Evolutionary conservation across 2,888 invertebrate genomes (phyloP).

Genomic region (Drosophila birchii): DNA sequence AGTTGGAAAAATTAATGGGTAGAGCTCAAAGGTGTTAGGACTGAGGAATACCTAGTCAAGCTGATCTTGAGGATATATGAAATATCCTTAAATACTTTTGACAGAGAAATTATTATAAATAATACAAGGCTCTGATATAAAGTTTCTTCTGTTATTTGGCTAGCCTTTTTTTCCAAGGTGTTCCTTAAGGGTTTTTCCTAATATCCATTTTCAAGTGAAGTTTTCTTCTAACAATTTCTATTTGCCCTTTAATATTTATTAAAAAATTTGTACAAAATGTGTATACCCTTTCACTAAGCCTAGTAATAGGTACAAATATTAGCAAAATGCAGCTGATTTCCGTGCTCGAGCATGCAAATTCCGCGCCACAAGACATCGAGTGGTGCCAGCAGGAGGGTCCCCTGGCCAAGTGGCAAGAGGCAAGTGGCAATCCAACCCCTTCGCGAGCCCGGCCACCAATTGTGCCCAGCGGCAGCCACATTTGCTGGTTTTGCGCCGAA

Average conservation of each 20-base stretch:
- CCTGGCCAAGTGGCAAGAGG: slow-evolving; percentile 20
- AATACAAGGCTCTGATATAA: too few relatives aligned
- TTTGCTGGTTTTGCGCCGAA: slow-evolving; percentile 63
- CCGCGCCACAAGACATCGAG: slow-evolving; percentile 55
- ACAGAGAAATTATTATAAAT: not conserved
- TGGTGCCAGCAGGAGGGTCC: slow-evolving; percentile 29
- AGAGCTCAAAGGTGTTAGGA: not conserved
- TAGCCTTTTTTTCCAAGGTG: not conserved
- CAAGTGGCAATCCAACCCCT: slow-evolving; percentile 23
- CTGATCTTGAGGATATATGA: too few relatives aligned
- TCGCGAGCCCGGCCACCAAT: slow-evolving; percentile 66
- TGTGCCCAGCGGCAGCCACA: slow-evolving; percentile 76
- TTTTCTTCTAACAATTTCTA: not conserved
- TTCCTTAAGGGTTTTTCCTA: too few relatives aligned
- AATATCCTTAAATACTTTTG: not conserved
- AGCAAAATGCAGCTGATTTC: slow-evolving; percentile 47
- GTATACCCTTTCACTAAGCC: not conserved
- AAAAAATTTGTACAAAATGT: not conserved
- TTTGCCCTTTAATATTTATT: not conserved
- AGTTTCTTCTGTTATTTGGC: too few relatives aligned
- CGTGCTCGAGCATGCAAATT: slow-evolving; percentile 44
- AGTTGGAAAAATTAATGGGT: slow-evolving; percentile 8
- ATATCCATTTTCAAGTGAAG: too few relatives aligned
- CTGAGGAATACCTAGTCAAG: not conserved
- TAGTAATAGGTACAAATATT: slow-evolving; percentile 11